A percentile compares a stretch with the other conserved stretches of the same genome.
Evolutionary conservation across 1,140 invertebrate genomes (phyloP).

Genomic region (Formica selysi): DNA sequence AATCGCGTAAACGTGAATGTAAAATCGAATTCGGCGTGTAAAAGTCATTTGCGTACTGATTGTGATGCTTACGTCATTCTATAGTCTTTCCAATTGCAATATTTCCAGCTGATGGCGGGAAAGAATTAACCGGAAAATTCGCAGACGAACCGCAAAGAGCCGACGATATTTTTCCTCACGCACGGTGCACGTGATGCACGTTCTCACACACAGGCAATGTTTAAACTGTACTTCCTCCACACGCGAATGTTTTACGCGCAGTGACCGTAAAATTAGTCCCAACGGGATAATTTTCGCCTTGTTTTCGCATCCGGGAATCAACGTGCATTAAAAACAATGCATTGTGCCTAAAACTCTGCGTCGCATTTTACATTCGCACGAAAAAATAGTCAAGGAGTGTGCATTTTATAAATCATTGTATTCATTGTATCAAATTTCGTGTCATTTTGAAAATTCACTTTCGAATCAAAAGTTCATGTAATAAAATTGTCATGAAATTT

Average conservation of each 20-base stretch:
- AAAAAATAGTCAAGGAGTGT: not conserved
- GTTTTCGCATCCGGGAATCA: conserved; percentile 38
- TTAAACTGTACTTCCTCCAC: conserved; percentile 63
- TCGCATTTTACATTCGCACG: conserved; percentile 6
- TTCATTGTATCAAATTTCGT: not conserved
- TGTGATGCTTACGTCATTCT: not conserved
- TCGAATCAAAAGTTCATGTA: not conserved
- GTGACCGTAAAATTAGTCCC: conserved; percentile 68
- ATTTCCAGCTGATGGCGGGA: not conserved
- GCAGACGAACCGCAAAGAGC: conserved; percentile 8
- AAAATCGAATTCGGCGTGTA: not conserved
- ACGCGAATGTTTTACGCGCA: conserved; percentile 37
- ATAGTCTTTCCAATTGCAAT: not conserved
- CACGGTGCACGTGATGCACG: conserved; percentile 53
- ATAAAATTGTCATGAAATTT: not conserved
- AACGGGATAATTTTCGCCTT: conserved; percentile 70
- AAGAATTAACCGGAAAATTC: conserved; percentile 71
- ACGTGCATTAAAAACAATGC: conserved; percentile 33
- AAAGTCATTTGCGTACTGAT: not conserved
- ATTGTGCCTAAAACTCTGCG: not conserved
- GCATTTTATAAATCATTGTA: not conserved
- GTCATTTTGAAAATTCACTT: not conserved
- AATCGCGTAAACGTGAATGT: conserved; percentile 7
- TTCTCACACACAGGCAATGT: conserved; percentile 33
- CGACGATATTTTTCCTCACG: conserved; percentile 56